phyloP scores from a whole-genome alignment of 1,140 invertebrate species.

The Cepaea nemoralis region DNA sequence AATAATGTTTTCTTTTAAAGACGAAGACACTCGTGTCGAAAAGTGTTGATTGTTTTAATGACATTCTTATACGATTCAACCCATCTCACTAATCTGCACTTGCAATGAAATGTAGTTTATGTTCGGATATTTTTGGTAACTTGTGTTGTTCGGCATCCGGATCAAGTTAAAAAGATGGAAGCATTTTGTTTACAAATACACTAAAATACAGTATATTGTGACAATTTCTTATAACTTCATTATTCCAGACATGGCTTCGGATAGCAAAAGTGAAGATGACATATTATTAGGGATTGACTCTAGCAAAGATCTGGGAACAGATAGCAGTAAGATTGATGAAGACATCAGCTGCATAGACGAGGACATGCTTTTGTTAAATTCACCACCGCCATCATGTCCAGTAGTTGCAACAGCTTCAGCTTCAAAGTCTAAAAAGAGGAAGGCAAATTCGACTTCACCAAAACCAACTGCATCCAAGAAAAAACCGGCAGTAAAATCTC shows the following conservation, averaged over 20 bases:
- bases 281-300: neutral
- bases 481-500: neutral
- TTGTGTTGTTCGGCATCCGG: neutral
- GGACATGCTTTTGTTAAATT: neutral
- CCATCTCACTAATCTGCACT: no score
- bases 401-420: no score
- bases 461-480: no score
- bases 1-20: no score
- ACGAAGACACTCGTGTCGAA: no score
- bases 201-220: neutral
- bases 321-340: neutral
- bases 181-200: conserved; percentile 16
- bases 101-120: neutral
- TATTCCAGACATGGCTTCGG: neutral
- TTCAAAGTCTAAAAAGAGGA: no score
- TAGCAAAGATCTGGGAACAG: neutral
- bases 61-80: no score
- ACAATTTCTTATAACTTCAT: no score
- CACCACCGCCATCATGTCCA: neutral
- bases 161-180: conserved; percentile 2
- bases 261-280: neutral
- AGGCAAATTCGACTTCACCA: neutral
- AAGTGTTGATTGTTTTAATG: no score
- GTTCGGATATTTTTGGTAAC: no score
- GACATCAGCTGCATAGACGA: conserved; percentile 13